Percentiles rank a stretch among this genome's conserved stretches.
phyloP scores from a whole-genome alignment of 2,888 invertebrate genomes.

The Sympetrum striolatum region DNA sequence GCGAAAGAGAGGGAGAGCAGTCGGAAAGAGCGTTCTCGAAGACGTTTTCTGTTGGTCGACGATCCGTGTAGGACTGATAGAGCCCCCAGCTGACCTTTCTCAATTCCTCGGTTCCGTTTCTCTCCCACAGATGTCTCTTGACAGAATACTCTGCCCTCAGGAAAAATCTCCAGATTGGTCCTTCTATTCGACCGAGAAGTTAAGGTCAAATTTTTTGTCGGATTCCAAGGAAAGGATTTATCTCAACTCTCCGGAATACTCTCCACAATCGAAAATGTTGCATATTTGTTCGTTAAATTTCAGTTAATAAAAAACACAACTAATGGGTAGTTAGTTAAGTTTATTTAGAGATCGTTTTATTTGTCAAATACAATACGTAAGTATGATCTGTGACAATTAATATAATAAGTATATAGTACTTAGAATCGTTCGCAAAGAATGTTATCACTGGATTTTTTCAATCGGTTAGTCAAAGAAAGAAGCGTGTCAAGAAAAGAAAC shows the following conservation, averaged over 20 bases:
- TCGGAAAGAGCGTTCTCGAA: neutral
- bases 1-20: neutral
- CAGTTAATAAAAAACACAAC: no score
- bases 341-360: no score
- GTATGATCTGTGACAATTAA: no score
- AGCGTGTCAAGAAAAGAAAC: no score
- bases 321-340: no score
- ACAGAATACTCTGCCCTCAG: neutral
- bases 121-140: neutral
- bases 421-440: no score
- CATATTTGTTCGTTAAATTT: neutral
- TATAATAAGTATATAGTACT: no score
- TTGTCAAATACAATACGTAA: no score
- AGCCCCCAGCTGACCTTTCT: neutral
- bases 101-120: neutral
- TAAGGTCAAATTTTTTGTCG: neutral
- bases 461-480: no score
- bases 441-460: no score
- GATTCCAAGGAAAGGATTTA: neutral
- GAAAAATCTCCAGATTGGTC: neutral
- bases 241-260: neutral
- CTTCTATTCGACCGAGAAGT: neutral
- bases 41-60: neutral
- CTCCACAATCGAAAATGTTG: neutral
- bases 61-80: neutral